phyloP scores from a whole-genome alignment of 2,888 invertebrate genomes.

The Suillia variegata region DNA sequence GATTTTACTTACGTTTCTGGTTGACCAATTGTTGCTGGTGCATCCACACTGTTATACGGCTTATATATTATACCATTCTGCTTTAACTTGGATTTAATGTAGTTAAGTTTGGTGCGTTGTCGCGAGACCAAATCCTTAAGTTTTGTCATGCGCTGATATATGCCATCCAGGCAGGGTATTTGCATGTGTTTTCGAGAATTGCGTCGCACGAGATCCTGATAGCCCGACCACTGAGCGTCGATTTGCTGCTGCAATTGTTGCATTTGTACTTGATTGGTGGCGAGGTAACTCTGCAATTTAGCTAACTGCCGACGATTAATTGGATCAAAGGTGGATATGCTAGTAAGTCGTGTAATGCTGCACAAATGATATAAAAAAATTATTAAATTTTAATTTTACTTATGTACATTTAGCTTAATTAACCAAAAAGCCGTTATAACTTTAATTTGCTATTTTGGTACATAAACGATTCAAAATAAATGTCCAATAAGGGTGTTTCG shows the following conservation, averaged over 20 bases:
- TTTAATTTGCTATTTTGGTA: too few species aligned
- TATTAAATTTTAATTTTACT: slow-evolving; percentile 5
- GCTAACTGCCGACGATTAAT: slow-evolving; percentile 65
- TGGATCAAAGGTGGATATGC: slow-evolving; percentile 48
- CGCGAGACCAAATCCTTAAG: slow-evolving; percentile 72
- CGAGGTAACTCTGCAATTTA: slow-evolving; percentile 71
- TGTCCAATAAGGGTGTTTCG: too few species aligned
- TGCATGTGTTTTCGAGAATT: slow-evolving; percentile 54
- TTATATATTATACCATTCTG: slow-evolving; percentile 44
- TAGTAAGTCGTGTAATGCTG: slow-evolving; percentile 50
- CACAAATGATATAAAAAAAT: not conserved
- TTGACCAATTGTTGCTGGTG: not conserved
- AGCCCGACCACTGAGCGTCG: slow-evolving; percentile 78
- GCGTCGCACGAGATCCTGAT: slow-evolving; percentile 64
- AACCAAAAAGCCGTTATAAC: too few species aligned
- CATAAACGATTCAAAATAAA: too few species aligned
- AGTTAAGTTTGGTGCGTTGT: slow-evolving; percentile 64
- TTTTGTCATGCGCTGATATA: slow-evolving; percentile 79
- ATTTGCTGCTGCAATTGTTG: slow-evolving; percentile 73
- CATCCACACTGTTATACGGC: slow-evolving; percentile 31
- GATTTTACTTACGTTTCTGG: too few species aligned
- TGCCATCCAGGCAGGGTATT: slow-evolving; percentile 73
- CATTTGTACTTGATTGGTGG: slow-evolving; percentile 77
- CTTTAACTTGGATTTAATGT: slow-evolving; percentile 52
- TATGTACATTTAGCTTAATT: not conserved